Conservation (phyloP, 2,113 vertebrate species). For the Eulemur macaco region DNA sequence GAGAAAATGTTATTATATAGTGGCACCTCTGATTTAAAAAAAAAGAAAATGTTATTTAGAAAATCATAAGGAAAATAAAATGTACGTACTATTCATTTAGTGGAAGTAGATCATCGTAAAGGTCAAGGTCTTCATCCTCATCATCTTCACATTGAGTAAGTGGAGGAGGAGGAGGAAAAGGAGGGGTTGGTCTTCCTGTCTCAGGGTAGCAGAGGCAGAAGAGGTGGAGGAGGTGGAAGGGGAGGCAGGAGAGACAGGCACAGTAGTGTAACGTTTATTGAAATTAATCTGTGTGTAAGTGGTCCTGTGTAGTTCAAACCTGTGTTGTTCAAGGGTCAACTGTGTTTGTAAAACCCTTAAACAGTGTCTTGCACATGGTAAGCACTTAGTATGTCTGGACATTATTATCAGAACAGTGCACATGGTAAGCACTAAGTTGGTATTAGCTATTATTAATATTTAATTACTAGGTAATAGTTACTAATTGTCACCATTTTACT, state of each 20-base stretch:
- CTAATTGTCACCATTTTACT: background rate
- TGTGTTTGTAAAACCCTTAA: background rate
- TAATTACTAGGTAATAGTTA: slow-evolving; percentile 5
- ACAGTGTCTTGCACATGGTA: background rate
- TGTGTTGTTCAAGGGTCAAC: background rate
- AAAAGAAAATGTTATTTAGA: background rate
- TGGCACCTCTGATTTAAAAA: too few species aligned
- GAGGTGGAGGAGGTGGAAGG: too few species aligned
- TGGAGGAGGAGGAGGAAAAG: background rate
- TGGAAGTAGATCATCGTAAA: background rate
- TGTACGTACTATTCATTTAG: background rate
- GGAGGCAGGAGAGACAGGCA: background rate
- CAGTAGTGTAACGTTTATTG: background rate
- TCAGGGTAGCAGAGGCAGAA: background rate
- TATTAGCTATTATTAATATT: background rate
- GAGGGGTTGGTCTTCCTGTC: background rate
- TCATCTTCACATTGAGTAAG: background rate
- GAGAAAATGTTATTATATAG: too few species aligned
- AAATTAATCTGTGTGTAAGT: background rate
- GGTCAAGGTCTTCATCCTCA: background rate
- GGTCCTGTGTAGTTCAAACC: background rate
- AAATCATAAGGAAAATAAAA: too few species aligned
- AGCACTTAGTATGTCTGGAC: background rate
- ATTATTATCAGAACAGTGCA: background rate
- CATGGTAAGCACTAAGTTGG: background rate